Evolutionary conservation across 2,888 invertebrate genomes (phyloP).

Genomic region (Leptinotarsa peninsularis): DNA sequence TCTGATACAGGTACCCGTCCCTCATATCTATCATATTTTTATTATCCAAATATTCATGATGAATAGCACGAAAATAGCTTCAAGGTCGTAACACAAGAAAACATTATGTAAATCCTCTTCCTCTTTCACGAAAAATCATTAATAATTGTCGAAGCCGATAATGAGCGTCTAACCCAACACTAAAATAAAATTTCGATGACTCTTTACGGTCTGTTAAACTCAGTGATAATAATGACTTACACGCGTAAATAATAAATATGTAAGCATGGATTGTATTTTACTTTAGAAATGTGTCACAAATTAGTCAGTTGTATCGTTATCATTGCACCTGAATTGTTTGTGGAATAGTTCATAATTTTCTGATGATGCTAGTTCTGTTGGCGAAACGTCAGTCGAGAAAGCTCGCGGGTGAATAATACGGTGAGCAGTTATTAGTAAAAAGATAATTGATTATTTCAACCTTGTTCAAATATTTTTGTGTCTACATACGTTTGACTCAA

Average conservation of each 20-base stretch:
- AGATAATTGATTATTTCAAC: no score
- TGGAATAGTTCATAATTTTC: no score
- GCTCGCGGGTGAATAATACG: no score
- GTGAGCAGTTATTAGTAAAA: no score
- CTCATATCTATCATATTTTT: slow-evolving; percentile 9
- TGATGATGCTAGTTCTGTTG: no score
- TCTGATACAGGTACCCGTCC: not conserved
- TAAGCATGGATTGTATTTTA: not conserved
- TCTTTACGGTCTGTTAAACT: slow-evolving; percentile 10
- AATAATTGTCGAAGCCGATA: slow-evolving; percentile 31
- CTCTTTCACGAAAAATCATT: slow-evolving; percentile 39
- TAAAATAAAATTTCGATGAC: slow-evolving; percentile 15
- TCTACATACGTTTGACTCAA: no score
- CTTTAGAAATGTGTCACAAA: no score
- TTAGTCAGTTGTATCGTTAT: no score
- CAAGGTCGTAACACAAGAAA: slow-evolving; percentile 40
- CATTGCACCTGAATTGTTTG: no score
- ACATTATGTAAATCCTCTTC: slow-evolving; percentile 42
- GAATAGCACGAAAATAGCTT: slow-evolving; percentile 27
- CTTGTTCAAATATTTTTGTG: no score
- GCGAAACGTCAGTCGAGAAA: no score
- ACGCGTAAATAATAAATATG: not conserved
- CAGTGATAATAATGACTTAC: slow-evolving; percentile 17
- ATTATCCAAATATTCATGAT: slow-evolving; percentile 36
- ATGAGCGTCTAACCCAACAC: slow-evolving; percentile 21